Evolutionary conservation across 1,140 invertebrate species (phyloP).

Genomic region (Drosophila sucinea): DNA sequence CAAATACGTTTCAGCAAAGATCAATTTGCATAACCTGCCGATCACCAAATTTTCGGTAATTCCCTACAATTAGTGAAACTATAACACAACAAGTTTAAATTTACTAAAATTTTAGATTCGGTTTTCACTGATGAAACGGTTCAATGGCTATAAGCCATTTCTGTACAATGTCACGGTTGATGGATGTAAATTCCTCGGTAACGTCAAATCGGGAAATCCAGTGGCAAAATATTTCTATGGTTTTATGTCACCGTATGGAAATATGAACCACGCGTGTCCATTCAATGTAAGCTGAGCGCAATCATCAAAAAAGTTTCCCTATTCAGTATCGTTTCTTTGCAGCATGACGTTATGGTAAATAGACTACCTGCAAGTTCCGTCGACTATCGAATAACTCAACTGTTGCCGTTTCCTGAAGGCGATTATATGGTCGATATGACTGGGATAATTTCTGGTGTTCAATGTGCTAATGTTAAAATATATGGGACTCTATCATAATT

Average conservation of each 20-base stretch:
- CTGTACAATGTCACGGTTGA: not conserved
- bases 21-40: not conserved
- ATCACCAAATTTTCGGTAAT: not conserved
- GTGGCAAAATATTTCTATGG: not conserved
- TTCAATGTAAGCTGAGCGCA: not conserved
- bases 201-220: not conserved
- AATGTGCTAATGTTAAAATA: too few relatives aligned
- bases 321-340: too few relatives aligned
- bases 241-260: not conserved
- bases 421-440: too few relatives aligned
- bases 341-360: too few relatives aligned
- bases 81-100: too few relatives aligned
- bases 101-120: not conserved
- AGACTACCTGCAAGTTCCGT: too few relatives aligned
- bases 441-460: too few relatives aligned
- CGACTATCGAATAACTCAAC: too few relatives aligned
- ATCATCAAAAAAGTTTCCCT: too few relatives aligned
- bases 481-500: too few relatives aligned
- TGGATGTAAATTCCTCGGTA: not conserved
- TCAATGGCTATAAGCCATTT: slow-evolving; percentile 9
- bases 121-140: not conserved
- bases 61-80: not conserved
- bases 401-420: too few relatives aligned
- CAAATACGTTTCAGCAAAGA: not conserved
- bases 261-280: not conserved